Conservation (phyloP, 2,888 invertebrate species). For the Mesorhabditis spiculigera region DNA sequence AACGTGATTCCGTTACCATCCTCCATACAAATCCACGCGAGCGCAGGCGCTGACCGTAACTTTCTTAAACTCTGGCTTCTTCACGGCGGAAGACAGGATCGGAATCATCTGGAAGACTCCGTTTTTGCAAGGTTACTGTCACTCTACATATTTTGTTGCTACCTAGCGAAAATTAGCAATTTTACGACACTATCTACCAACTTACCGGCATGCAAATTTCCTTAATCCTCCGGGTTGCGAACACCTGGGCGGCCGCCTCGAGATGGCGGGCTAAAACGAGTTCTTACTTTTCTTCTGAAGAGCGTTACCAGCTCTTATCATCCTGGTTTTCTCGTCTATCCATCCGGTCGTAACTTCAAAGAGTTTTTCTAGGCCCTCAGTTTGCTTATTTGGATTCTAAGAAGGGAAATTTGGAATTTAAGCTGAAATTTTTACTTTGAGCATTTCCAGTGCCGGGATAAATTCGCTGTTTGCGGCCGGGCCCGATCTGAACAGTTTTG, state of each 20-base stretch:
- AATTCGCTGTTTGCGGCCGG: background rate
- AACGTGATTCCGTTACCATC: slow-evolving; percentile 55
- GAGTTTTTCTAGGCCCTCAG: too few species aligned
- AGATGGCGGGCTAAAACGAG: slow-evolving; percentile 61
- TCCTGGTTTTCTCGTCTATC: slow-evolving; percentile 59
- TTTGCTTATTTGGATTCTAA: too few species aligned
- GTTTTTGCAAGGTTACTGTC: too few species aligned
- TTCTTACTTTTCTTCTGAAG: too few species aligned
- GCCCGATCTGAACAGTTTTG: slow-evolving; percentile 11
- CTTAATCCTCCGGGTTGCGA: slow-evolving; percentile 13
- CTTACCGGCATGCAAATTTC: slow-evolving; percentile 12
- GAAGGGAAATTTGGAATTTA: too few species aligned
- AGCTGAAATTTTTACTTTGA: too few species aligned
- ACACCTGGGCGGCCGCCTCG: slow-evolving; percentile 62
- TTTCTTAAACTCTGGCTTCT: background rate
- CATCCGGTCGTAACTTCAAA: slow-evolving; percentile 39
- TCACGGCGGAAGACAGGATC: background rate
- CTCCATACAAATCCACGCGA: slow-evolving; percentile 58
- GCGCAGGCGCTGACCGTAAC: too few species aligned
- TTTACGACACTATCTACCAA: too few species aligned
- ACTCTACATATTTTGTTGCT: too few species aligned
- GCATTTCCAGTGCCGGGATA: too few species aligned
- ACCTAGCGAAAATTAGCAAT: too few species aligned
- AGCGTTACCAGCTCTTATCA: slow-evolving; percentile 60
- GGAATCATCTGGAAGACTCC: slow-evolving; percentile 13